Conservation (phyloP, 2,888 invertebrate genomes). For the Lithodes maja region DNA sequence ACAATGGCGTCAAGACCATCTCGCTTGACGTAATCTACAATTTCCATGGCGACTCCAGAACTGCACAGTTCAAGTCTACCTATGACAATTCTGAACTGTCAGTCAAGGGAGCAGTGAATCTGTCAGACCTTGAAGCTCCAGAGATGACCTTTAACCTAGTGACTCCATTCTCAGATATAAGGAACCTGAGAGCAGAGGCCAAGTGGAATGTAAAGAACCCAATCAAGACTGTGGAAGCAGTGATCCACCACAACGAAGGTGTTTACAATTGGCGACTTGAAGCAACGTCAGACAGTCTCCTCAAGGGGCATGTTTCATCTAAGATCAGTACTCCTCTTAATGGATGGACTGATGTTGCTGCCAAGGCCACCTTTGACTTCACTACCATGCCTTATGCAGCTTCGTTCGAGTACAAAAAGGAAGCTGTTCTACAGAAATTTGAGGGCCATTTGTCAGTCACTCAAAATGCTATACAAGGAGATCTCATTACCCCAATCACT, state of each 20-base stretch:
- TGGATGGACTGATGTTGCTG: conserved; percentile 31
- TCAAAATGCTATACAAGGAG: conserved; percentile 22
- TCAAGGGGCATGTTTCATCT: conserved; percentile 21
- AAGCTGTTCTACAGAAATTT: conserved; percentile 32
- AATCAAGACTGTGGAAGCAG: conserved; percentile 32
- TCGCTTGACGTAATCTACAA: conserved; percentile 28
- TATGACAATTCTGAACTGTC: conserved; percentile 42
- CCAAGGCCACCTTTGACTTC: conserved; percentile 40
- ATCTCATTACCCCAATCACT: conserved; percentile 47
- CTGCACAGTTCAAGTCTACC: conserved; percentile 28
- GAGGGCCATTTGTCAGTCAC: conserved; percentile 10
- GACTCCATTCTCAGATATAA: conserved; percentile 60
- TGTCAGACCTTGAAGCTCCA: conserved; percentile 30
- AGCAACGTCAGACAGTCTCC: conserved; percentile 24
- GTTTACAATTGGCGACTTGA: conserved; percentile 51
- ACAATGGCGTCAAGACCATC: conserved; percentile 23
- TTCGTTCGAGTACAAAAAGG: conserved; percentile 17
- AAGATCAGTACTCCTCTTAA: conserved; percentile 39
- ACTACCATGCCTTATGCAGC: conserved; percentile 36
- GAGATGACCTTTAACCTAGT: conserved; percentile 55
- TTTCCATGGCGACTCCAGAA: conserved; percentile 33
- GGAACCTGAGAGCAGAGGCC: conserved; percentile 48
- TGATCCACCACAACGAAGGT: conserved; percentile 35
- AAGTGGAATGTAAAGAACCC: conserved; percentile 53
- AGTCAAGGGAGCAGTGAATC: conserved; percentile 30